Conservation (phyloP, 2,797 vertebrate species). For the Microctenopoma steveboyesi region DNA sequence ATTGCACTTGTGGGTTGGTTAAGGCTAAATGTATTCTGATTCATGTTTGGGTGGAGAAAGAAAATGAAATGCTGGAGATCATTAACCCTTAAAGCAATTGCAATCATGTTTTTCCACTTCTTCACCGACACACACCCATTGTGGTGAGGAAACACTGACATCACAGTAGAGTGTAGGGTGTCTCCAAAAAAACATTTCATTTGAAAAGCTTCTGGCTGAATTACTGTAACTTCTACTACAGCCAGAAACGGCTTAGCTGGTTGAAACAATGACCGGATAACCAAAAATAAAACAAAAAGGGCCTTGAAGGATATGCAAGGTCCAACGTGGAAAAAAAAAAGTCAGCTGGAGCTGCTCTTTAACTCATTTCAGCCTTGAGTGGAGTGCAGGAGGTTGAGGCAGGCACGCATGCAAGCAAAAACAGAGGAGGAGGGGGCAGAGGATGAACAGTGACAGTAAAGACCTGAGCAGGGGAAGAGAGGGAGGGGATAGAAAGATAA, state of each 20-base stretch:
- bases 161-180: constrained; percentile 11
- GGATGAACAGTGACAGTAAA: constrained; percentile 61
- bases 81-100: constrained; percentile 40
- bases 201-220: constrained; percentile 12
- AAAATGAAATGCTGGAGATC: constrained; percentile 28
- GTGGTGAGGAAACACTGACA: constrained; percentile 23
- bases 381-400: constrained; percentile 44
- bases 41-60: constrained; percentile 8
- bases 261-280: constrained; percentile 67
- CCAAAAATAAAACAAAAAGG: constrained; percentile 54
- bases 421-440: constrained; percentile 23
- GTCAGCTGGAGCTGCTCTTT: constrained; percentile 42
- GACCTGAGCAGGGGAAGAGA: constrained; percentile 64
- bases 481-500: constrained; percentile 78
- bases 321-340: constrained; percentile 54
- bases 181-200: neutral
- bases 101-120: constrained; percentile 53
- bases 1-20: no score
- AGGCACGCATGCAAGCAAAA: constrained; percentile 56
- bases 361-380: constrained; percentile 52
- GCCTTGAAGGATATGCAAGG: constrained; percentile 42
- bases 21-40: constrained; percentile 5
- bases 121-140: constrained; percentile 18
- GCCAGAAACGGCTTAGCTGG: constrained; percentile 19
- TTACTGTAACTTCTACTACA: constrained; percentile 12